Evolutionary conservation across 2,113 vertebrate species (phyloP).

Genomic region (Cochlearius cochlearius): DNA sequence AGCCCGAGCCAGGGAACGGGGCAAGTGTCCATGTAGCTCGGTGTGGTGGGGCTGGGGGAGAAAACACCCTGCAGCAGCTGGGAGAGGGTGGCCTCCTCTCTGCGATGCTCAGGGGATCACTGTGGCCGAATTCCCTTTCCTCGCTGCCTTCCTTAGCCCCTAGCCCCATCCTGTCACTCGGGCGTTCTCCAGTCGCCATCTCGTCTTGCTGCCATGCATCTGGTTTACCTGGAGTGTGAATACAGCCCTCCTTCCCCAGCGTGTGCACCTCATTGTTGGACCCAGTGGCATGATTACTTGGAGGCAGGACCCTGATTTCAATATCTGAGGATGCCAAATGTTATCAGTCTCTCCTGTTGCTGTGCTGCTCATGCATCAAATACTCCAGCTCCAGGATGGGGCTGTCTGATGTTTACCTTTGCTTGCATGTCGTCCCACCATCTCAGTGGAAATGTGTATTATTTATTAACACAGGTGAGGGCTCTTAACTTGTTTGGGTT

Average conservation of each 20-base stretch:
- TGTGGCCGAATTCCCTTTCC: background rate
- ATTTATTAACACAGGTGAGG: background rate
- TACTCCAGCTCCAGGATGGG: background rate
- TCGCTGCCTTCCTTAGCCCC: background rate
- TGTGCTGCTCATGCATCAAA: background rate
- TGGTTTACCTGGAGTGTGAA: background rate
- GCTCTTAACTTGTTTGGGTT: background rate
- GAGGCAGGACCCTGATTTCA: background rate
- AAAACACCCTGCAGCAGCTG: background rate
- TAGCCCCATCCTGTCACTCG: background rate
- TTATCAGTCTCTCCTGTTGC: no score
- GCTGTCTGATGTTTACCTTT: background rate
- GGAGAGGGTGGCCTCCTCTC: background rate
- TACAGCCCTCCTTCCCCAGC: background rate
- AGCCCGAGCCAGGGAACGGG: accelerated
- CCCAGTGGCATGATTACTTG: accelerated
- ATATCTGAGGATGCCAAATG: background rate
- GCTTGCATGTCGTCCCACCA: background rate
- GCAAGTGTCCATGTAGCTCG: background rate
- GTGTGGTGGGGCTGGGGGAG: background rate
- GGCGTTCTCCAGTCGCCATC: accelerated
- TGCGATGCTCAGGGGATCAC: background rate
- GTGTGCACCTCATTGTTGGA: background rate
- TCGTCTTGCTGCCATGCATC: accelerated
- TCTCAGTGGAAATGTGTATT: background rate